phyloP scores from a whole-genome alignment of 2,888 invertebrate genomes.

The Eupithecia inturbata region DNA sequence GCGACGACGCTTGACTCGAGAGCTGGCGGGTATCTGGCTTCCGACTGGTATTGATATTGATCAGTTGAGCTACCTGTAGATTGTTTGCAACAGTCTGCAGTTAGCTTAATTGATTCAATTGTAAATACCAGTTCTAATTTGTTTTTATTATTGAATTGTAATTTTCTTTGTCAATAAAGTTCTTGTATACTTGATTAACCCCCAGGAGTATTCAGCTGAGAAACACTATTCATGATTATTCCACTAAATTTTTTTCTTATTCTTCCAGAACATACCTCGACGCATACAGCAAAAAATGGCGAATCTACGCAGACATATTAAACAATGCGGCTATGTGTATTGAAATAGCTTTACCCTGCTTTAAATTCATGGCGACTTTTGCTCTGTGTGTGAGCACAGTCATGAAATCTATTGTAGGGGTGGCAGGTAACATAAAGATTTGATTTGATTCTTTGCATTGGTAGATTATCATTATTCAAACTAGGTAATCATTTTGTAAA shows the following conservation, averaged over 20 bases:
- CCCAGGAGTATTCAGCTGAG: not conserved
- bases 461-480: not conserved
- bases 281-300: slow-evolving; percentile 97
- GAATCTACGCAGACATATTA: slow-evolving; percentile 95
- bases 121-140: too few species aligned
- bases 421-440: slow-evolving; percentile 88
- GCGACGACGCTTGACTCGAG: too few species aligned
- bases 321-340: slow-evolving; percentile 96
- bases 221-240: not conserved
- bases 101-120: too few species aligned
- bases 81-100: too few species aligned
- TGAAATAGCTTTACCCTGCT: slow-evolving; percentile 92
- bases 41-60: too few species aligned
- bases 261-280: slow-evolving; percentile 88
- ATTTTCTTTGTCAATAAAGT: too few species aligned
- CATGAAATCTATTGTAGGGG: slow-evolving; percentile 94
- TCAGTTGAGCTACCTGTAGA: too few species aligned
- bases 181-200: not conserved
- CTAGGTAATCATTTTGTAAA: not conserved
- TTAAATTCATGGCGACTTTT: slow-evolving; percentile 84
- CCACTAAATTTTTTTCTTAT: slow-evolving; percentile 62
- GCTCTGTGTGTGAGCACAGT: slow-evolving; percentile 89
- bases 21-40: too few species aligned
- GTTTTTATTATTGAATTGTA: too few species aligned
- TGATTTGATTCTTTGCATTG: not conserved